phyloP scores from a whole-genome alignment of 2,888 invertebrate species.

The Apomyelois bistriatella region DNA sequence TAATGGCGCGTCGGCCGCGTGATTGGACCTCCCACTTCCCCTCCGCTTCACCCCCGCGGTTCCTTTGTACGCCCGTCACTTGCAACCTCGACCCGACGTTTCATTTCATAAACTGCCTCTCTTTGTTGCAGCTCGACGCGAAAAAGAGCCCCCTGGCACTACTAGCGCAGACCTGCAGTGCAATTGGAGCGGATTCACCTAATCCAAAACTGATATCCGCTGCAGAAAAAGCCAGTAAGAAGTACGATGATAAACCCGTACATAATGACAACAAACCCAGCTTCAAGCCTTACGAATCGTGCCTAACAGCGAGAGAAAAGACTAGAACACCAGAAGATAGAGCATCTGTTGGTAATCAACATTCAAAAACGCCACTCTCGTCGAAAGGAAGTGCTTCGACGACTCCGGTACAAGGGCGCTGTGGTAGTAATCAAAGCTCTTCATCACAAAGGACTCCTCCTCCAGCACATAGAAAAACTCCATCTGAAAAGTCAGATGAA shows the following conservation, averaged over 20 bases:
- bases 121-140: constrained; percentile 94
- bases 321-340: constrained; percentile 85
- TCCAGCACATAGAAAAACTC: constrained; percentile 78
- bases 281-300: constrained; percentile 89
- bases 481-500: constrained; percentile 77
- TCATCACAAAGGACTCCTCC: constrained; percentile 83
- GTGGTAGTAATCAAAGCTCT: constrained; percentile 89
- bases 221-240: constrained; percentile 85
- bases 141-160: constrained; percentile 98
- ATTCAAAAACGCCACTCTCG: constrained; percentile 79
- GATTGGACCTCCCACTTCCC: constrained; percentile 69
- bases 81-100: constrained; percentile 73
- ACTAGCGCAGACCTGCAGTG: constrained; percentile 97
- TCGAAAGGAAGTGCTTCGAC: constrained; percentile 76
- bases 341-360: constrained; percentile 68
- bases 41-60: constrained; percentile 50
- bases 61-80: constrained; percentile 74
- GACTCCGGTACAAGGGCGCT: constrained; percentile 79
- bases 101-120: constrained; percentile 71
- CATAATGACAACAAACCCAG: constrained; percentile 78
- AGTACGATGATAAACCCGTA: constrained; percentile 83
- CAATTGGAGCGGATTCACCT: constrained; percentile 94
- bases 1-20: constrained; percentile 79
- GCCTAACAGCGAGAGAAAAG: constrained; percentile 81
- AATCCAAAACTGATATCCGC: constrained; percentile 87